Conservation (phyloP, 2,888 invertebrate species). For the Osmoderma eremita region DNA sequence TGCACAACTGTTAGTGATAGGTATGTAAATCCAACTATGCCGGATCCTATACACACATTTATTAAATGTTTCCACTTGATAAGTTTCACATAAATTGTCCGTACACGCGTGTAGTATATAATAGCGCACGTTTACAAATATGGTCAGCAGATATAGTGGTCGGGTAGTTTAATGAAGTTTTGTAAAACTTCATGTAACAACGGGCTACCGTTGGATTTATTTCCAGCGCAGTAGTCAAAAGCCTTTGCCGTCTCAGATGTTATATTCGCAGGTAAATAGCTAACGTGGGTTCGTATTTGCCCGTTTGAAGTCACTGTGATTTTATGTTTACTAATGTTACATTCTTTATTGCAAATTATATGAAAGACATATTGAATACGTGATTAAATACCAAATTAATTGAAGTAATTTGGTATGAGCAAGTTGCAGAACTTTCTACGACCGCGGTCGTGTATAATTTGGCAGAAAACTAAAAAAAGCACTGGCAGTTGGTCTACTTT, state of each 20-base stretch:
- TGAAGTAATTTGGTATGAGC: no score
- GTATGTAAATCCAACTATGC: constrained; percentile 29
- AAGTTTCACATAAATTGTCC: constrained; percentile 35
- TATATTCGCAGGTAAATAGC: not conserved
- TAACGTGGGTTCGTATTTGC: no score
- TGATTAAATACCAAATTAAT: no score
- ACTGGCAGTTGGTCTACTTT: no score
- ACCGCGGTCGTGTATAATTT: no score
- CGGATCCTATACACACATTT: constrained; percentile 35
- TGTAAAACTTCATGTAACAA: constrained; percentile 37
- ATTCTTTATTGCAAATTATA: not conserved
- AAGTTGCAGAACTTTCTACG: no score
- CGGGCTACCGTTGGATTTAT: constrained; percentile 34
- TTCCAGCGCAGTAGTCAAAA: constrained; percentile 35
- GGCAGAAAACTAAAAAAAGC: no score
- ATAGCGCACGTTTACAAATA: constrained; percentile 16
- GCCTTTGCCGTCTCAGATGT: not conserved
- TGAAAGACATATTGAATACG: no score
- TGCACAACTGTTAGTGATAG: constrained; percentile 34
- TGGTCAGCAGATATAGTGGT: constrained; percentile 39
- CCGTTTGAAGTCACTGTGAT: no score
- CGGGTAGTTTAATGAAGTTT: constrained; percentile 38
- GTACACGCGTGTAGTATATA: constrained; percentile 7
- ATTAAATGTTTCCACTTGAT: constrained; percentile 43
- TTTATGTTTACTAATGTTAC: no score